Percentiles rank a stretch among this genome's conserved stretches.
phyloP scores from a whole-genome alignment of 2,797 vertebrate genomes.

The Babyrousa celebensis region DNA sequence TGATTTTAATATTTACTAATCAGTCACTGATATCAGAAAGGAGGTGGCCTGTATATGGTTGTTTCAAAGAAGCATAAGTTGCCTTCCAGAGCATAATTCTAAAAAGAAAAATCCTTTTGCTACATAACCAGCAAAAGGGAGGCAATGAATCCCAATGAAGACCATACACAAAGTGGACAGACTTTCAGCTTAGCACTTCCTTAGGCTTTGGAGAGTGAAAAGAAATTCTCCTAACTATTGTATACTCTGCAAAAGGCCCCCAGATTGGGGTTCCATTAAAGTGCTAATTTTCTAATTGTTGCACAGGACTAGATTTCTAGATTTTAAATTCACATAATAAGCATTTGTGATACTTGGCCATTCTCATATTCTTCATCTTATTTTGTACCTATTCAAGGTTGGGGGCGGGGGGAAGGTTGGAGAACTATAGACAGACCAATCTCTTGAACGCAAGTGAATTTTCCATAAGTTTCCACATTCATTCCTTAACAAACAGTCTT shows the following conservation, averaged over 20 bases:
- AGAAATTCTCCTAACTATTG: not conserved
- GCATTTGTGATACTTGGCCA: not conserved
- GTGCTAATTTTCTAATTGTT: not conserved
- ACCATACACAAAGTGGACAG: not conserved
- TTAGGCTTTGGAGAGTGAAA: not conserved
- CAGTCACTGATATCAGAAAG: not conserved
- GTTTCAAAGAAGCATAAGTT: not conserved
- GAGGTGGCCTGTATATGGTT: not conserved
- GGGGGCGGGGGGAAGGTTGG: too few relatives aligned
- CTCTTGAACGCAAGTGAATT: not conserved
- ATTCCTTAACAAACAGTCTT: not conserved
- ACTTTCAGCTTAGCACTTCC: not conserved
- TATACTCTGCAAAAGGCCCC: not conserved
- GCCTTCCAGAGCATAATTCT: not conserved
- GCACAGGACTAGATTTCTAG: not conserved
- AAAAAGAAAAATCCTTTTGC: not conserved
- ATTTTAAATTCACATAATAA: not conserved
- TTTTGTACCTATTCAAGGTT: not conserved
- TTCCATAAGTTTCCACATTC: not conserved
- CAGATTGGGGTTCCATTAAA: not conserved
- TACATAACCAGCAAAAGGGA: not conserved
- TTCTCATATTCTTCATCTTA: not conserved
- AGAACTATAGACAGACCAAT: not conserved
- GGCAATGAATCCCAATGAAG: not conserved
- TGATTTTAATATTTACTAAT: not conserved